phyloP scores from a whole-genome alignment of 2,113 vertebrate genomes.

The Ellobius talpinus region DNA sequence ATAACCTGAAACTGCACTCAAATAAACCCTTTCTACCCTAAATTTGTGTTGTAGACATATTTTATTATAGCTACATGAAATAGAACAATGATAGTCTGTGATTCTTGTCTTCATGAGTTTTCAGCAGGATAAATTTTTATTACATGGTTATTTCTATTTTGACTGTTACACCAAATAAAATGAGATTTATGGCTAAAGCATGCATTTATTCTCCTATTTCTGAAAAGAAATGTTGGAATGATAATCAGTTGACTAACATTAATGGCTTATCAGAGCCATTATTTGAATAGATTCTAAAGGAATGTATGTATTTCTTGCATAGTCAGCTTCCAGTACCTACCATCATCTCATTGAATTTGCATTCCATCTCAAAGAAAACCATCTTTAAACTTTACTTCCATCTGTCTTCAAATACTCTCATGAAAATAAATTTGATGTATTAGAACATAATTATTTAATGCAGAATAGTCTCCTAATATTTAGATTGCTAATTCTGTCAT shows the following conservation, averaged over 20 bases:
- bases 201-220: not conserved
- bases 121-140: not conserved
- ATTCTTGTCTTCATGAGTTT: not conserved
- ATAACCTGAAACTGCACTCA: not conserved
- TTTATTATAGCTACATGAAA: not conserved
- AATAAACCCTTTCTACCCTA: not conserved
- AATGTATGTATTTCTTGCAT: not conserved
- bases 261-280: not conserved
- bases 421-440: not conserved
- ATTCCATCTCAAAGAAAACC: not conserved
- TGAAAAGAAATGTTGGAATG: not conserved
- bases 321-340: not conserved
- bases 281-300: not conserved
- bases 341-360: not conserved
- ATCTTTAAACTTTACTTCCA: not conserved
- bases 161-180: not conserved
- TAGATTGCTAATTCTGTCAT: not conserved
- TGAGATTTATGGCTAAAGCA: not conserved
- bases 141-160: not conserved
- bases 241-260: not conserved
- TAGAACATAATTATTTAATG: not conserved
- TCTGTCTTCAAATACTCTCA: not conserved
- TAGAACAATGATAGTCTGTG: not conserved
- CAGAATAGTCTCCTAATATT: not conserved
- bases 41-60: not conserved